Base-by-base conservation (phyloP, 2,797 vertebrate genomes). In the Lacerta viridis region DNA sequence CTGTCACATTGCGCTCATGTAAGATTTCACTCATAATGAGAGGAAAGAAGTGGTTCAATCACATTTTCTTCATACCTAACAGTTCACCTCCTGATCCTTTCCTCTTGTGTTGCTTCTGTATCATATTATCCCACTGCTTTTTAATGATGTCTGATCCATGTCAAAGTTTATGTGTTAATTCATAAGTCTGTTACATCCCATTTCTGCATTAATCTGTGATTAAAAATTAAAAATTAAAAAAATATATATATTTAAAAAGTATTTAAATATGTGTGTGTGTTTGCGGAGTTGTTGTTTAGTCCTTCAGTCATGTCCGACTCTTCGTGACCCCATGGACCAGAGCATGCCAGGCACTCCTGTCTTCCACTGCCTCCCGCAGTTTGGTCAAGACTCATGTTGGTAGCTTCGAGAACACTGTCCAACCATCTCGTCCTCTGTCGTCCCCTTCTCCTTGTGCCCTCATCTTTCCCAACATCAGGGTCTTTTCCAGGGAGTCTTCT, bases 41-140 rank as follows among this genome's bases (percentile, higher is more conserved):
- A 18, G n/a, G 15, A 18, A 36, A 74, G 72, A 25, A 64, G 61
- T 7, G 7, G 36, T 75, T 75, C 20, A 41, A 23, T 75, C 18
- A 75, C 20, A 75, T 36, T 39, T 75, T 75, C 50, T 39, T 18
- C 7, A 41, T 75, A 64, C 36, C 18, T 39, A 74, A 74, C 17
- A 18, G 18, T 36, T 36, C 15, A 36, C 36, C 29, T 75, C 29
- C 36, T 33, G 10, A 15, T 23, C 7, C 33, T 39, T 18, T 75
- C 50, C 50, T 0, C 11, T 41, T 46, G 1, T 46, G 33, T 41
- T 10, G 0, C 0, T 0, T 64, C 50, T 33, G 18, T 25, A 3
- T 0, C 0, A 0, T 1, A 0, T 43, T 27, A 71, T 29, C 3
- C 41, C 29, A 25, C 5, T 4, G 36, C 23, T 15, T 17, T 8